These are phyloP conservation scores for Alauda arvensis DNA, from an alignment of 2,797 vertebrate species.

Conservation along the genomic window DNA sequence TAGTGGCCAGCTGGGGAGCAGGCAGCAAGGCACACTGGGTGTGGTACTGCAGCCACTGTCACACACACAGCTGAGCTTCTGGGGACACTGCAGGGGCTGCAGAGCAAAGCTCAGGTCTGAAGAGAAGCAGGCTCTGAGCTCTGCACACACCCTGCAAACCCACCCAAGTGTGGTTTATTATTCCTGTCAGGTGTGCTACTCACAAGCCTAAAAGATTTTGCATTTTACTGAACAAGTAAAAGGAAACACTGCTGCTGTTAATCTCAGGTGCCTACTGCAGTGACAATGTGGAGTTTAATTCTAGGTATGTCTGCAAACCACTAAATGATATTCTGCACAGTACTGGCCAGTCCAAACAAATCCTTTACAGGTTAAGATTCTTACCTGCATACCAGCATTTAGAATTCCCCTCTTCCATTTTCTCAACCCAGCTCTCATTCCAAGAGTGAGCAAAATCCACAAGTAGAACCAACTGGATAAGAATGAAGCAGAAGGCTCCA, in stretches of 20 bases:
- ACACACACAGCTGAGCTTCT: not conserved
- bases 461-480: constrained; percentile 90
- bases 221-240: not conserved
- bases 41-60: not conserved
- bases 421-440: constrained; percentile 86
- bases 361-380: constrained; percentile 13
- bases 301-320: not conserved
- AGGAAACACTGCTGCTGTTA: not conserved
- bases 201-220: not conserved
- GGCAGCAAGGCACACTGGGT: not conserved
- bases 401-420: constrained; percentile 83
- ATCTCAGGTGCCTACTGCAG: not conserved
- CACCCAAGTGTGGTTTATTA: not conserved
- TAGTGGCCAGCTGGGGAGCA: not conserved
- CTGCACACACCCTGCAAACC: not conserved
- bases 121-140: not conserved
- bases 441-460: constrained; percentile 88
- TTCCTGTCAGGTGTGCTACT: not conserved
- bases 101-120: not conserved
- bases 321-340: not conserved
- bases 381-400: constrained; percentile 87
- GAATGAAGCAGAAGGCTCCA: constrained; percentile 85
- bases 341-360: not conserved
- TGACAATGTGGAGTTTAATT: not conserved
- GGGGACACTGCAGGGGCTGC: not conserved